These are phyloP conservation scores for Lysandra coridon DNA, from an alignment of 2,888 invertebrate genomes.

Conservation along the genomic window DNA sequence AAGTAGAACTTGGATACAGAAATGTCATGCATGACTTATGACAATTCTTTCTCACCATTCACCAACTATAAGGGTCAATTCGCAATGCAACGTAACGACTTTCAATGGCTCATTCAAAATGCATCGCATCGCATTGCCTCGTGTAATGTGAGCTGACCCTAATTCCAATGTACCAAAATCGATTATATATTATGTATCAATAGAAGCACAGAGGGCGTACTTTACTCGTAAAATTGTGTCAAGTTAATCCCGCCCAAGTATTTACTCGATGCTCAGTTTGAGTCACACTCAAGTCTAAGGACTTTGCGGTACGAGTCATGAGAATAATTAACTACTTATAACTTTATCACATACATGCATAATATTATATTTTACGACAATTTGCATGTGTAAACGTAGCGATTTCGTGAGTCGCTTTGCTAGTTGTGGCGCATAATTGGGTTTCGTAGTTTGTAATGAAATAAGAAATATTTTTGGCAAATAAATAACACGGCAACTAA, in stretches of 20 bases:
- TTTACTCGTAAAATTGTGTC: slow-evolving; percentile 59
- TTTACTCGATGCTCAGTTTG: not conserved
- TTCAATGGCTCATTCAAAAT: too few species aligned
- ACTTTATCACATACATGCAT: not conserved
- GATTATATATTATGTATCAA: not conserved
- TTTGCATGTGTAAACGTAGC: not conserved
- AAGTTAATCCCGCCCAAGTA: slow-evolving; percentile 46
- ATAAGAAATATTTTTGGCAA: too few species aligned
- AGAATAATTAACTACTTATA: slow-evolving; percentile 2
- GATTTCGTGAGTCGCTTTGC: not conserved
- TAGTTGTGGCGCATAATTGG: not conserved
- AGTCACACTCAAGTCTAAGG: slow-evolving; percentile 9
- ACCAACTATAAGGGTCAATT: too few species aligned
- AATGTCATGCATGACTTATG: too few species aligned
- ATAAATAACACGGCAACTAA: too few species aligned
- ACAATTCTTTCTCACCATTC: too few species aligned
- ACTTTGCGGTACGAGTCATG: not conserved
- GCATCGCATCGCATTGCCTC: too few species aligned
- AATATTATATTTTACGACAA: not conserved
- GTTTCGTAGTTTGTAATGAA: not conserved
- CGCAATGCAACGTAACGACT: too few species aligned
- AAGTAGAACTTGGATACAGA: too few species aligned
- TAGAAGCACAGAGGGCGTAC: slow-evolving; percentile 38
- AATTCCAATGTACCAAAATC: not conserved
- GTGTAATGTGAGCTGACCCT: too few species aligned